Conservation (phyloP, 2,888 invertebrate genomes). For the Agelastica alni region DNA sequence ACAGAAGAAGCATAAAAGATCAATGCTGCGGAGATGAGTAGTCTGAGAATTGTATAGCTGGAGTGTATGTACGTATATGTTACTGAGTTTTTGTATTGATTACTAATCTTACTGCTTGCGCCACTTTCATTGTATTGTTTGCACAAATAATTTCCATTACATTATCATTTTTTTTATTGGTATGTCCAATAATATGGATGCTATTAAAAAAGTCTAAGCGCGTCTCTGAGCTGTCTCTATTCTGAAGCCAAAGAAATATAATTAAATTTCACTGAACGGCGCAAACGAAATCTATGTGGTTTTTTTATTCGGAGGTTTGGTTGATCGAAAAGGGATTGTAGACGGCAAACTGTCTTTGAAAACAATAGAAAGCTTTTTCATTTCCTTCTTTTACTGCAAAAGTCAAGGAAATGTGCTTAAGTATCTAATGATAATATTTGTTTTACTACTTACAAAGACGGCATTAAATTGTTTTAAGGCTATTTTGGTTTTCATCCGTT, state of each 20-base stretch:
- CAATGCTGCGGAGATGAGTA: no score
- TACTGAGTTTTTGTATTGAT: no score
- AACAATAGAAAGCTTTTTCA: conserved; percentile 16
- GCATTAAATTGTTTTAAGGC: not conserved
- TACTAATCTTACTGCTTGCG: no score
- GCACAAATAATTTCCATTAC: no score
- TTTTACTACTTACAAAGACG: not conserved
- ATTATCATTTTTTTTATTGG: no score
- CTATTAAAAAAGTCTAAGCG: no score
- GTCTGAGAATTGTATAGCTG: no score
- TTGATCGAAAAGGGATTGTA: conserved; percentile 19
- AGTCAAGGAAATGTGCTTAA: conserved; percentile 14
- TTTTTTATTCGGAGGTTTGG: conserved; percentile 14
- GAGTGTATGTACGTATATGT: no score
- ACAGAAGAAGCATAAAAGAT: no score
- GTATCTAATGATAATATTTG: conserved; percentile 18
- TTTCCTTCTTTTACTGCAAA: conserved; percentile 15
- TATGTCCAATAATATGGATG: no score
- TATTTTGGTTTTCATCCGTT: no score
- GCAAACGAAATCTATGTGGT: conserved; percentile 22
- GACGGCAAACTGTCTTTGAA: conserved; percentile 22
- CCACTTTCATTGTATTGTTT: no score
- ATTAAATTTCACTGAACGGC: conserved; percentile 23
- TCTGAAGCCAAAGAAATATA: conserved; percentile 24
- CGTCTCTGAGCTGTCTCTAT: conserved; percentile 13